Evolutionary conservation across 2,888 invertebrate species (phyloP).

Genomic region (Drosophila nigricruria): DNA sequence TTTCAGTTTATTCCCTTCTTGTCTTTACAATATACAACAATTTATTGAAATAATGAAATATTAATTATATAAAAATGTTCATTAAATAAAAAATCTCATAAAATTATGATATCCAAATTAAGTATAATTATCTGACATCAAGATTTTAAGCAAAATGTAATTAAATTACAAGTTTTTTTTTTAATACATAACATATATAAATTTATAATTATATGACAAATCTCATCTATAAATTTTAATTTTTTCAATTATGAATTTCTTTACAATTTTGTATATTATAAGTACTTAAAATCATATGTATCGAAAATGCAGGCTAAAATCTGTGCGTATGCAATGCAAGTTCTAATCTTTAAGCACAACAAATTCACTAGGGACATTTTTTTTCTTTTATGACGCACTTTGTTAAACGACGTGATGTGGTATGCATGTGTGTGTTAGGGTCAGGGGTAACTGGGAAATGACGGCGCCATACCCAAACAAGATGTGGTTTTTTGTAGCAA

Average conservation of each 20-base stretch:
- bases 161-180: background rate
- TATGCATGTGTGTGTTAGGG: conserved; percentile 5
- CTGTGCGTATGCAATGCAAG: background rate
- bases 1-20: too few relatives aligned
- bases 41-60: background rate
- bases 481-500: conserved; percentile 21
- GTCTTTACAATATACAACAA: too few relatives aligned
- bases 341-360: conserved; percentile 12
- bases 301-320: background rate
- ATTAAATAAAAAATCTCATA: background rate
- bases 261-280: background rate
- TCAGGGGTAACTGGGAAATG: conserved; percentile 23
- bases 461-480: conserved; percentile 12
- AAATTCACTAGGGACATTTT: conserved; percentile 45
- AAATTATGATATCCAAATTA: background rate
- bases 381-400: conserved; percentile 70
- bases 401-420: conserved; percentile 63
- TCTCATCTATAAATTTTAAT: too few relatives aligned
- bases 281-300: background rate
- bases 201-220: background rate
- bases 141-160: background rate
- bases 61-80: background rate
- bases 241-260: background rate
- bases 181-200: too few relatives aligned
- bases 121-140: background rate